Percentiles rank a stretch among this genome's conserved stretches.
Evolutionary conservation across 1,140 invertebrate species (phyloP).

Genomic region (Platyura marginata): DNA sequence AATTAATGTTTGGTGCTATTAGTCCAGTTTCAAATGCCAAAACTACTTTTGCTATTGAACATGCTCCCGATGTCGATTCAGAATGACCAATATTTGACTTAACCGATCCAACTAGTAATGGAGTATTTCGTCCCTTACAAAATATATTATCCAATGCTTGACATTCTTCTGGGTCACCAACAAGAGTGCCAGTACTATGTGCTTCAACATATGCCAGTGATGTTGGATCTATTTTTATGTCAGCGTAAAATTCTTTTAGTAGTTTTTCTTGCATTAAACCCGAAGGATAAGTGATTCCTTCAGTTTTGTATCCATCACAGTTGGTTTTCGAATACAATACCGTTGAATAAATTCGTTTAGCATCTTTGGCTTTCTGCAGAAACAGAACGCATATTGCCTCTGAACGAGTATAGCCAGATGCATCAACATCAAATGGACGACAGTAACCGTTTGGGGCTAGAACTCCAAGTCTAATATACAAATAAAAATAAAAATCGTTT

Average conservation of each 20-base stretch:
- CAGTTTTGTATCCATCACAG: conserved; percentile 75
- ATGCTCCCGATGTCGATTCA: conserved; percentile 76
- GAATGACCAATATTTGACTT: conserved; percentile 91
- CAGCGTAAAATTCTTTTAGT: conserved; percentile 66
- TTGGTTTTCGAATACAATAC: conserved; percentile 39
- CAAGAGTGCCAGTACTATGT: conserved; percentile 69
- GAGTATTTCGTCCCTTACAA: conserved; percentile 41
- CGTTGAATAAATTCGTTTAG: conserved; percentile 56
- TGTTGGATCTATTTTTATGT: conserved; percentile 53
- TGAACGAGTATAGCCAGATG: conserved; percentile 55
- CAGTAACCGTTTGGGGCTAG: conserved; percentile 69
- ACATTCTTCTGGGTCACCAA: conserved; percentile 73
- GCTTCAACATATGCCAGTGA: conserved; percentile 71
- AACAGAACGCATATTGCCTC: conserved; percentile 60
- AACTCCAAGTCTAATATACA: conserved; percentile 50
- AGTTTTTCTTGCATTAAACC: conserved; percentile 62
- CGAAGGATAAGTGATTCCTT: conserved; percentile 83
- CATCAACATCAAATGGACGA: conserved; percentile 74
- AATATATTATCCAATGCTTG: conserved; percentile 69
- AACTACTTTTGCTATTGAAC: conserved; percentile 62
- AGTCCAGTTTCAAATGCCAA: conserved; percentile 52
- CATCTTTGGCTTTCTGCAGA: conserved; percentile 62
- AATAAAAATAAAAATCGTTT: not conserved
- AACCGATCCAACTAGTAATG: conserved; percentile 70
- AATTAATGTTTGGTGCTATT: conserved; percentile 70